These are phyloP conservation scores for Watersipora subatra DNA, from an alignment of 1,140 invertebrate species.

Conservation along the genomic window DNA sequence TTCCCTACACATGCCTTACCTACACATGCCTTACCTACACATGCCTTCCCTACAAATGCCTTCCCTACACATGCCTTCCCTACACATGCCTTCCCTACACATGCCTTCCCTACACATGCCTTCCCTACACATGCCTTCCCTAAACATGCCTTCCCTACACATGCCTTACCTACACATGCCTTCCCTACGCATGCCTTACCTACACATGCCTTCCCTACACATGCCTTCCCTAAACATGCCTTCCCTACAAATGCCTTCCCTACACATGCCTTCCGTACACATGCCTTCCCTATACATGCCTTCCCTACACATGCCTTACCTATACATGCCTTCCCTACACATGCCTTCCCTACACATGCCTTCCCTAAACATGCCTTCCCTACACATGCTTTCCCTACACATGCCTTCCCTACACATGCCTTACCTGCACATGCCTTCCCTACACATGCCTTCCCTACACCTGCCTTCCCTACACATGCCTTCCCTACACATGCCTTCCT, in stretches of 20 bases:
- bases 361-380: not conserved
- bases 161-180: not conserved
- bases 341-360: not conserved
- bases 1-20: not conserved
- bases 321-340: not conserved
- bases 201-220: not conserved
- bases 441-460: not conserved
- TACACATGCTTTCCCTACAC: not conserved
- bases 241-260: not conserved
- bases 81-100: not conserved
- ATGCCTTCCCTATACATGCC: not conserved
- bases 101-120: not conserved
- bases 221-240: not conserved
- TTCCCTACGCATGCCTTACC: not conserved
- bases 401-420: not conserved
- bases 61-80: not conserved
- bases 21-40: not conserved
- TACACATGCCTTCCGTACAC: not conserved
- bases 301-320: not conserved
- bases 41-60: not conserved
- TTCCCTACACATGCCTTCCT: not conserved
- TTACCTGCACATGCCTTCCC: not conserved
- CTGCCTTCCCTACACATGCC: not conserved
- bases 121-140: not conserved
- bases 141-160: not conserved